Percentiles rank a stretch among this genome's conserved stretches.
phyloP scores from a whole-genome alignment of 2,797 vertebrate genomes.

The Phalanger gymnotis region DNA sequence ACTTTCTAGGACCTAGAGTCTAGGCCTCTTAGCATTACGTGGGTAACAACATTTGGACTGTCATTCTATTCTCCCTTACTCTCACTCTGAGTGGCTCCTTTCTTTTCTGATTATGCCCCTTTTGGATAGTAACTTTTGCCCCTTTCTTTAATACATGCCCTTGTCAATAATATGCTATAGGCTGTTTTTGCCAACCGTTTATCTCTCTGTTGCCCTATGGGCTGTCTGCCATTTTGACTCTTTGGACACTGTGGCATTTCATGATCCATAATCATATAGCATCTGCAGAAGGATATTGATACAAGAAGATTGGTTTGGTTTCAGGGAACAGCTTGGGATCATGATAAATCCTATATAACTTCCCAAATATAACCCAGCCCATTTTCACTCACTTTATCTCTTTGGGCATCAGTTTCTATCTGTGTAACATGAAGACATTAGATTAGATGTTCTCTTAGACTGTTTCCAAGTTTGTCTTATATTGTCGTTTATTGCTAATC shows the following conservation, averaged over 20 bases:
- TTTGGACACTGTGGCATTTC: neutral
- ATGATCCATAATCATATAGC: neutral
- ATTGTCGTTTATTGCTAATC: neutral
- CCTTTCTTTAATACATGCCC: neutral
- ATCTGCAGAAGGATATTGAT: neutral
- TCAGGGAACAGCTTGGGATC: neutral
- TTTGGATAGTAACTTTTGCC: neutral
- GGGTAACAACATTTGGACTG: neutral
- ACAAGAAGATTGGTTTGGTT: neutral
- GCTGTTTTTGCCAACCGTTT: neutral
- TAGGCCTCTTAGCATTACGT: neutral
- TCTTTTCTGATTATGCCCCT: neutral
- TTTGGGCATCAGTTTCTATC: neutral
- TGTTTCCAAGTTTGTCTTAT: neutral
- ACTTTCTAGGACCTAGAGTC: neutral
- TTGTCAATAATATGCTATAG: neutral
- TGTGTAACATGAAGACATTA: neutral
- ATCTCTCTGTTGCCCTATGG: neutral
- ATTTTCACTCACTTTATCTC: neutral
- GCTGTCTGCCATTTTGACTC: neutral
- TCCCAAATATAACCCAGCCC: neutral
- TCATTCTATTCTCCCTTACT: neutral
- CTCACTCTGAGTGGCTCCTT: neutral
- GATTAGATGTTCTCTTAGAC: neutral
- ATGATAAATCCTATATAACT: neutral